These are phyloP conservation scores for Clamator glandarius DNA, from an alignment of 2,797 vertebrate genomes.

Conservation along the genomic window DNA sequence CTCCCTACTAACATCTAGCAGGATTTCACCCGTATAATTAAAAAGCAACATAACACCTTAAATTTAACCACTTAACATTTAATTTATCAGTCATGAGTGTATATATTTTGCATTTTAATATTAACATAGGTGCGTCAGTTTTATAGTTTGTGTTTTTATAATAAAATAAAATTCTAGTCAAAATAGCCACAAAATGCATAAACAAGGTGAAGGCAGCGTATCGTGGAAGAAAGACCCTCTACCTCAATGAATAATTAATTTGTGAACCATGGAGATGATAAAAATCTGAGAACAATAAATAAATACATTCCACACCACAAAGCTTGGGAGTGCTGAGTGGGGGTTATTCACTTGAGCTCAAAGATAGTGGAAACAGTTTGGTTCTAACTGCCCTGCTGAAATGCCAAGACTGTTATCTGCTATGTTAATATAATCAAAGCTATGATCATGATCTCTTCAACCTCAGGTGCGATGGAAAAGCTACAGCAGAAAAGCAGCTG, in stretches of 20 bases:
- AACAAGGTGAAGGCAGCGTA: not conserved
- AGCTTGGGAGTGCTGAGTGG: not conserved
- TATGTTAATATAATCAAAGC: conserved; percentile 33
- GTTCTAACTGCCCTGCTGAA: not conserved
- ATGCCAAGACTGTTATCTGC: not conserved
- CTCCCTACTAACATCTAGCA: not conserved
- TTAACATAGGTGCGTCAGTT: not conserved
- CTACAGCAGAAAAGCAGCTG: conserved; percentile 62
- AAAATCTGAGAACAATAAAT: conserved; percentile 41
- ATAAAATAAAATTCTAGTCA: not conserved
- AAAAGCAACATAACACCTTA: not conserved
- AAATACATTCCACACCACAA: conserved; percentile 27
- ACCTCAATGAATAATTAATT: conserved; percentile 45
- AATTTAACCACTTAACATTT: not conserved
- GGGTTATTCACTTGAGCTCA: not conserved
- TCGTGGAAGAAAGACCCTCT: not conserved
- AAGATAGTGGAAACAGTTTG: conserved; percentile 14
- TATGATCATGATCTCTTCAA: not conserved
- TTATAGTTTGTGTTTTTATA: not conserved
- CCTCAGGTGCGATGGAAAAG: conserved; percentile 39
- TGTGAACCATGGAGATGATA: conserved; percentile 8
- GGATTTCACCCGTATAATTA: not conserved
- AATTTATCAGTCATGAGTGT: not conserved
- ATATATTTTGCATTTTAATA: not conserved
- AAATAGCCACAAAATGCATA: not conserved